phyloP scores from a whole-genome alignment of 2,113 vertebrate genomes.

The Pterocles gutturalis region DNA sequence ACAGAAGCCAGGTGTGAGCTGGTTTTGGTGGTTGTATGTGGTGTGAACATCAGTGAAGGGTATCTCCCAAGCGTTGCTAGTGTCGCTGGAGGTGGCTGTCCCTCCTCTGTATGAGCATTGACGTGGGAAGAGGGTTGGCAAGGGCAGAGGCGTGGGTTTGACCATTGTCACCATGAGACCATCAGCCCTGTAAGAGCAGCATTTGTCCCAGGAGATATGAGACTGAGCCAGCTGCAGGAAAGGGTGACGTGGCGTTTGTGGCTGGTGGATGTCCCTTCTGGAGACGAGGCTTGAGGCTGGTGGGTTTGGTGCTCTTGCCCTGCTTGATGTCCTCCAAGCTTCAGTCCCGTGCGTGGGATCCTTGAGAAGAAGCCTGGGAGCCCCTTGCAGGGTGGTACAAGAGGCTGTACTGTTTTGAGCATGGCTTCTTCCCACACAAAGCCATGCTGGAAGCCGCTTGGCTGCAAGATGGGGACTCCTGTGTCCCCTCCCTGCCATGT shows the following conservation, averaged over 20 bases:
- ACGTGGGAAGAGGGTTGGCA: not conserved
- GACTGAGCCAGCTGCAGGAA: accelerated
- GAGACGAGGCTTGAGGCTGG: not conserved
- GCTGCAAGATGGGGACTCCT: not conserved
- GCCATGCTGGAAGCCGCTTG: not conserved
- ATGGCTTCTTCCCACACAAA: accelerated
- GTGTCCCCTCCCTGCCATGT: accelerated
- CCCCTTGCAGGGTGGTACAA: not conserved
- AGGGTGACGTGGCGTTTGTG: not conserved
- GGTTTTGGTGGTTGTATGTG: accelerated
- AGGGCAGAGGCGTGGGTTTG: not conserved
- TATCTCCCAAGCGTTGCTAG: not conserved
- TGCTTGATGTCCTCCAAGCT: not conserved
- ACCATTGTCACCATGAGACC: not conserved
- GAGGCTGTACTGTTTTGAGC: not conserved
- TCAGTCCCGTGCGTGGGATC: accelerated
- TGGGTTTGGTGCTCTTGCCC: not conserved
- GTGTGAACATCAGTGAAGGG: not conserved
- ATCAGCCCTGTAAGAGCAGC: not conserved
- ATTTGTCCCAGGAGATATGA: accelerated
- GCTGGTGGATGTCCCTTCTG: not conserved
- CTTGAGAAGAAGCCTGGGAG: not conserved
- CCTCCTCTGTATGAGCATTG: not conserved
- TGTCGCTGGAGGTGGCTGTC: not conserved
- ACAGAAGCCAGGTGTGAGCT: not conserved